Evolutionary conservation across 2,888 invertebrate species (phyloP), one percentile per base, ranked within the genome.

Genomic region (Acrobasis consociella): DNA sequence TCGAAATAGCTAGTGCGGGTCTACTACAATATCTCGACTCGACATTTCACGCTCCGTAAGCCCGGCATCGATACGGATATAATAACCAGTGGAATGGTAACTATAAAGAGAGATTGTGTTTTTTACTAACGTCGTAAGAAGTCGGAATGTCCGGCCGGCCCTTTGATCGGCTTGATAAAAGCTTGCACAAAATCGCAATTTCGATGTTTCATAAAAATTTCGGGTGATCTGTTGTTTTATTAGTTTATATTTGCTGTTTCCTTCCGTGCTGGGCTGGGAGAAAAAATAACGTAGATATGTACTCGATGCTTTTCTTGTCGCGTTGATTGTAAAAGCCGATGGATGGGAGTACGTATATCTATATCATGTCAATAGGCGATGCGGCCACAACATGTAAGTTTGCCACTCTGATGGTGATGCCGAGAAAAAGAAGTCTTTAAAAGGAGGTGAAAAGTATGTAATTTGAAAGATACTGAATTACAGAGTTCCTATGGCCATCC

Each of bases 91-190:
- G 89, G 83, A 91, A 91, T 91, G 89, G 89, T 91, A 91, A 91
- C 91, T 91, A 91, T 91, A 91, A 91, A 91, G 91, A 87, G 83
- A 91, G 91, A 91, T 91, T 91, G 91, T 91, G 87, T 91, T 91
- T 90, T 91, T 91, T 91, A 91, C 89, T 91, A 91, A 88, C 90
- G 89, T 91, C 91, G 86, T 91, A 91, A 91, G 90, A 87, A 88
- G 84, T 90, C 83, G 91, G 91, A 91, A 91, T 89, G 90, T 83
- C 86, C 87, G 88, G 81, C 83, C 87, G 89, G 86, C 86, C 91
- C 91, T 91, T 92, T 91, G 91, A 91, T 91, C 90, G 89, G 81
- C 89, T 88, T 89, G 89, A 90, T 91, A 90, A 89, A 91, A 89
- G 79, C 85, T 80, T 76, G 87, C 87, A 80, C 64, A 66, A 65